A percentile compares a stretch with the other conserved stretches of the same genome.
These are phyloP conservation scores for Papilio dardanus DNA, from an alignment of 1,140 invertebrate genomes.

Conservation along the genomic window DNA sequence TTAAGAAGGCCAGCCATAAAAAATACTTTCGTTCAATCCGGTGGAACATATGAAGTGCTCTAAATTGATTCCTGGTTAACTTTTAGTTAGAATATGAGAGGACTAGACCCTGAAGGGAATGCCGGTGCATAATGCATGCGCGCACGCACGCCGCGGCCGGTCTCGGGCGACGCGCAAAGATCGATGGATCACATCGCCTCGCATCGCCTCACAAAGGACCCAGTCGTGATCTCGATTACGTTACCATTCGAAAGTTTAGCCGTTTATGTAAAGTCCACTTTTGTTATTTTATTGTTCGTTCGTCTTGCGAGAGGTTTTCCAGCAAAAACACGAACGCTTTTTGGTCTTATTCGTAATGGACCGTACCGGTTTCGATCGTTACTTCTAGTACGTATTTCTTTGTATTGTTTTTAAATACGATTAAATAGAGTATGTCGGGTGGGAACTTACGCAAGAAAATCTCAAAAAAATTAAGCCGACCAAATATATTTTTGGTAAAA, in stretches of 20 bases:
- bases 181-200: slow-evolving; percentile 76
- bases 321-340: slow-evolving; percentile 30
- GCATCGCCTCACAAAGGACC: slow-evolving; percentile 73
- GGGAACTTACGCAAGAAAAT: slow-evolving; percentile 25
- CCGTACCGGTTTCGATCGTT: slow-evolving; percentile 22
- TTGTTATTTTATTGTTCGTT: slow-evolving; percentile 53
- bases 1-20: no score
- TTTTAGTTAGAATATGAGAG: slow-evolving; percentile 30
- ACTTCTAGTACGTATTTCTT: slow-evolving; percentile 6
- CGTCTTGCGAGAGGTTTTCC: slow-evolving; percentile 34
- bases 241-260: slow-evolving; percentile 70
- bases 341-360: slow-evolving; percentile 41
- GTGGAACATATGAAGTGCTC: no score
- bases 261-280: slow-evolving; percentile 67
- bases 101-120: slow-evolving; percentile 56
- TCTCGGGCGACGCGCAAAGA: slow-evolving; percentile 57
- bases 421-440: slow-evolving; percentile 31
- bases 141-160: slow-evolving; percentile 64
- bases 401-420: slow-evolving; percentile 25
- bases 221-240: slow-evolving; percentile 78
- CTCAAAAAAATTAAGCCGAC: neutral
- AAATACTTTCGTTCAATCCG: no score
- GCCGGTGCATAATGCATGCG: slow-evolving; percentile 74
- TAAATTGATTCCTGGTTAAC: neutral
- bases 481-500: neutral